Base-by-base conservation (phyloP, 1,140 invertebrate genomes). In the Magallana ariakensis region DNA sequence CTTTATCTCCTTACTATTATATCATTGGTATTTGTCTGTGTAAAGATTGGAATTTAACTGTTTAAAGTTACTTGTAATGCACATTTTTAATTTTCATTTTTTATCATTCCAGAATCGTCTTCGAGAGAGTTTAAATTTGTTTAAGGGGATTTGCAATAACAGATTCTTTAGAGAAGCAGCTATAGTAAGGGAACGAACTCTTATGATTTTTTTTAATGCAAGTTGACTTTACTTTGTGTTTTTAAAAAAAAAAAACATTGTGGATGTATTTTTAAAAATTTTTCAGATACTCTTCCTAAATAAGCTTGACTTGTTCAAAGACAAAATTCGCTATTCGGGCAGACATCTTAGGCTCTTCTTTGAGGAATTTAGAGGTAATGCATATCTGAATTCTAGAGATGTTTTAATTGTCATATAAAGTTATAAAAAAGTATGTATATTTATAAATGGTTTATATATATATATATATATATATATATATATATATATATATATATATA, bases 71-170 rank as follows among this genome's bases (percentile, higher is more conserved):
- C 0, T 62, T 62, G 15, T 0, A 62, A 62, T 16, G 19, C 58
- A 16, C 58, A 13, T 66, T 55, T 60, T 5, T 7, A 62, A 26
- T 60, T 89, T 83, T 87, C 70, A 87, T 80, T 80, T 87, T 87
- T 46, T 85, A 75, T 60, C 86, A 70, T 92, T 94, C 87, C 91
- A 95, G 94, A 95, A 95, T 90, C 94, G 95, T 62, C 89, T 95
- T n/a, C 91, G 93, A 85, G 95, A 95, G 95, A 96, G 96, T 93
- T 91, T 96, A 22, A 96, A 95, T 90, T 92, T 96, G 53, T 96
- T 96, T 92, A 95, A 95, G 58, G 96, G 96, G 91, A 96, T 96
- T 86, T 95, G 96, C 58, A 96, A 96, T 91, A 96, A 96, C 92
- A 94, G 95, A 54, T 95, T 94, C 89, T 95, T 95, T 89, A 92